phyloP scores from a whole-genome alignment of 2,888 invertebrate species.

The Xylota sylvarum region DNA sequence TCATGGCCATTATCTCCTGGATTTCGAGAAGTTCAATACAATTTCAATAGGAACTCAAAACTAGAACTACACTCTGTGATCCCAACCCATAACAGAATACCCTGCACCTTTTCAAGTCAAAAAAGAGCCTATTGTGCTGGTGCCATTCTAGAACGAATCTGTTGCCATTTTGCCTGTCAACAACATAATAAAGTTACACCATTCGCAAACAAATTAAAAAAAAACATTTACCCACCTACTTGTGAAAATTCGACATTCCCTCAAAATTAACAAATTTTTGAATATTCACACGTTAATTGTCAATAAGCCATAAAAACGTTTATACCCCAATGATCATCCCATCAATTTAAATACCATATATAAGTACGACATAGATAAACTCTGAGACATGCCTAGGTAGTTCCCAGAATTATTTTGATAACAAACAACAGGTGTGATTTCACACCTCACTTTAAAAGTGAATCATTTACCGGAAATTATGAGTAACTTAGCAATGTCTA shows the following conservation, averaged over 20 bases:
- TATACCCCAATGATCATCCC: slow-evolving; percentile 20
- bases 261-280: slow-evolving; percentile 21
- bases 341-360: slow-evolving; percentile 3
- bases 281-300: slow-evolving; percentile 27
- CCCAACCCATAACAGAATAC: no score
- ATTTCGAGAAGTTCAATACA: no score
- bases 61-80: no score
- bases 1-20: no score
- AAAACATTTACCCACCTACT: neutral
- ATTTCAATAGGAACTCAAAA: no score
- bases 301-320: neutral
- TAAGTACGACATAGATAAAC: slow-evolving; percentile 1
- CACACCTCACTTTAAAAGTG: neutral
- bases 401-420: slow-evolving; percentile 2
- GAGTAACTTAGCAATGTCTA: slow-evolving; percentile 6
- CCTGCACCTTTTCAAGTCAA: no score
- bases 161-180: no score
- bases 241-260: neutral
- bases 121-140: no score
- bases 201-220: neutral
- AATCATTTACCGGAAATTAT: slow-evolving; percentile 40
- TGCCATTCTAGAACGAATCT: no score
- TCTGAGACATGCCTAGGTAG: neutral
- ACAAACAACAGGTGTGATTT: slow-evolving; percentile 22
- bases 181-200: no score